A percentile compares a stretch with the other conserved stretches of the same genome.
These are phyloP conservation scores for Xylophagus ater DNA, from an alignment of 2,888 invertebrate species.

Conservation along the genomic window DNA sequence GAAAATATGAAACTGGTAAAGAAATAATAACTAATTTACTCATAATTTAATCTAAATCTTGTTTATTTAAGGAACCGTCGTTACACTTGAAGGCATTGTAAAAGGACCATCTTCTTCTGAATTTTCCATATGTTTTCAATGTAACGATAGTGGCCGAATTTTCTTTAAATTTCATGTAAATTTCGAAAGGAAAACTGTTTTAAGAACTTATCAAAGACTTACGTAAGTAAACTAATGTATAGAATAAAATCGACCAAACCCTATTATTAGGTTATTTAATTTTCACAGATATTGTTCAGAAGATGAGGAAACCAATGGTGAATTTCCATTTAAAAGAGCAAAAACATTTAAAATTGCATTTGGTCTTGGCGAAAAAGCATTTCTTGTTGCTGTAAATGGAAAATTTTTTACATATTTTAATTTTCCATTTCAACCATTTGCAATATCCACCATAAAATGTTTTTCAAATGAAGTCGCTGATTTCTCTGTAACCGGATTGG, in stretches of 20 bases:
- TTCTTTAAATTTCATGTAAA: slow-evolving; percentile 33
- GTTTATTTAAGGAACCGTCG: slow-evolving; percentile 29
- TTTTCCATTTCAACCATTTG: slow-evolving; percentile 31
- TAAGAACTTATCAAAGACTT: slow-evolving; percentile 32
- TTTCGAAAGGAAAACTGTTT: slow-evolving; percentile 31
- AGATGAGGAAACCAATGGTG: slow-evolving; percentile 37
- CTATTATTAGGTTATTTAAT: neutral
- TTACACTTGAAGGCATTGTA: slow-evolving; percentile 36
- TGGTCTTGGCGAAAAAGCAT: slow-evolving; percentile 34
- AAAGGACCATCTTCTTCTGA: slow-evolving; percentile 33
- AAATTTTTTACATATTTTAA: slow-evolving; percentile 38
- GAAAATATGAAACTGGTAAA: slow-evolving; percentile 32
- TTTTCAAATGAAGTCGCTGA: slow-evolving; percentile 32
- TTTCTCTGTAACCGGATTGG: slow-evolving; percentile 31
- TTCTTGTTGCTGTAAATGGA: slow-evolving; percentile 36
- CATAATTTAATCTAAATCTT: neutral
- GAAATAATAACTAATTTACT: neutral
- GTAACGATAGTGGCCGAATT: slow-evolving; percentile 34
- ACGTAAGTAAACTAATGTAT: too few relatives aligned
- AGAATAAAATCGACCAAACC: neutral
- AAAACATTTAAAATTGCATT: slow-evolving; percentile 37
- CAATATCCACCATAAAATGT: slow-evolving; percentile 36
- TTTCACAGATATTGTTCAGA: slow-evolving; percentile 27
- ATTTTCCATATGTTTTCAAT: slow-evolving; percentile 37
- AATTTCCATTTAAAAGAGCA: slow-evolving; percentile 36